Evolutionary conservation across 2,797 vertebrate species (phyloP).

Genomic region (Eupleurogrammus muticus): DNA sequence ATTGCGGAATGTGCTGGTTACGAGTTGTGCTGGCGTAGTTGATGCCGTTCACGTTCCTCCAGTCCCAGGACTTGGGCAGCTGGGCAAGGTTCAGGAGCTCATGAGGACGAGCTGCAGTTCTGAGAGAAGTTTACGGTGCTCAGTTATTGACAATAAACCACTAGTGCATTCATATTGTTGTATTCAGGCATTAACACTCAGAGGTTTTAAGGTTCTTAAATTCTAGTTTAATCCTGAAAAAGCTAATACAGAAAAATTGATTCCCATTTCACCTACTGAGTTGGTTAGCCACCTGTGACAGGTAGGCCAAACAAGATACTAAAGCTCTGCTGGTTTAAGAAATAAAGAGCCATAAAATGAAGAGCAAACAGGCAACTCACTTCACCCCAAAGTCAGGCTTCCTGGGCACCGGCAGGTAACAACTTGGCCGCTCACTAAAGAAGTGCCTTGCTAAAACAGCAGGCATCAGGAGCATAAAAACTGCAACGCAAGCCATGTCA

Average conservation of each 20-base stretch:
- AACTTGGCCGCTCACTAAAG: background rate
- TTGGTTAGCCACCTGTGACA: background rate
- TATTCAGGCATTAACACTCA: too few species aligned
- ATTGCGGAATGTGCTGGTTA: constrained; percentile 95
- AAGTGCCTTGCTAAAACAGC: constrained; percentile 1
- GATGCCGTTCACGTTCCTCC: constrained; percentile 87
- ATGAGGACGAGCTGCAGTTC: constrained; percentile 85
- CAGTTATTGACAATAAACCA: background rate
- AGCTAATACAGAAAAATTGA: background rate
- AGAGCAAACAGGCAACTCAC: constrained; percentile 28
- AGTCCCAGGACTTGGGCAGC: constrained; percentile 90
- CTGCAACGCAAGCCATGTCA: constrained; percentile 21
- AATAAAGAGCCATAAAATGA: background rate
- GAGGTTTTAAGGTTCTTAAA: background rate
- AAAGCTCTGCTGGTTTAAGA: background rate
- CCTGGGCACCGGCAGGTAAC: constrained; percentile 46
- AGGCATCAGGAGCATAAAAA: constrained; percentile 4
- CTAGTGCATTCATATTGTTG: too few species aligned
- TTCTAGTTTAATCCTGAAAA: background rate
- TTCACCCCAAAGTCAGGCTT: constrained; percentile 52
- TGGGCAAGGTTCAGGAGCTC: constrained; percentile 80
- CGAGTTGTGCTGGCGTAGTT: constrained; percentile 89
- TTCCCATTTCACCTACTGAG: too few species aligned
- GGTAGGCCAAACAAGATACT: background rate
- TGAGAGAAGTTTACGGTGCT: constrained; percentile 23